phyloP scores from a whole-genome alignment of 2,888 invertebrate genomes.

The Dastarcus helophoroides region DNA sequence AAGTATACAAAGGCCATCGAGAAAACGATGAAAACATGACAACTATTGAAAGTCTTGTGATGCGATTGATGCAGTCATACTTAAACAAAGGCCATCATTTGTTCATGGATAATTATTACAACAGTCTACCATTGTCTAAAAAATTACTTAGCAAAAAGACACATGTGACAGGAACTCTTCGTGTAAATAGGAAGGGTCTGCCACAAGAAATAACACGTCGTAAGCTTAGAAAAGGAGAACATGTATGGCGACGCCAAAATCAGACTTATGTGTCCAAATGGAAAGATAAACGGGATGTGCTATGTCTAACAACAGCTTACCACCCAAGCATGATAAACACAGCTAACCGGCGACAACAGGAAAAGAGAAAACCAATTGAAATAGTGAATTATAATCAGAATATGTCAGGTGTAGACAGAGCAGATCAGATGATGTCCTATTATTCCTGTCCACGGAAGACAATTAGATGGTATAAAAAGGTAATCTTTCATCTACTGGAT shows the following conservation, averaged over 20 bases:
- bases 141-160: no score
- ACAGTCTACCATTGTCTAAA: no score
- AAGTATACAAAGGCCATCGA: no score
- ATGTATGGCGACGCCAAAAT: conserved; percentile 13
- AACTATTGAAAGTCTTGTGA: no score
- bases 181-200: no score
- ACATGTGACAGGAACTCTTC: no score
- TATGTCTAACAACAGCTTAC: conserved; percentile 14
- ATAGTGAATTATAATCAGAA: conserved; percentile 13
- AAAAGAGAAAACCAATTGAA: conserved; percentile 18
- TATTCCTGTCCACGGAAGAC: conserved; percentile 18
- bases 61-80: no score
- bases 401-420: conserved; percentile 14
- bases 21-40: no score
- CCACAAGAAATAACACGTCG: no score
- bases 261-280: conserved; percentile 15
- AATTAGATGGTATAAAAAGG: conserved; percentile 11
- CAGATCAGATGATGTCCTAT: conserved; percentile 18
- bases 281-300: conserved; percentile 16
- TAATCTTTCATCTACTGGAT: no score
- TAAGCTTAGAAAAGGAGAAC: conserved; percentile 15
- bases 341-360: conserved; percentile 13
- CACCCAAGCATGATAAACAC: conserved; percentile 14
- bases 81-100: no score
- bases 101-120: no score